phyloP scores from a whole-genome alignment of 1,140 invertebrate species.

The Ceratoteleas bidentatus region DNA sequence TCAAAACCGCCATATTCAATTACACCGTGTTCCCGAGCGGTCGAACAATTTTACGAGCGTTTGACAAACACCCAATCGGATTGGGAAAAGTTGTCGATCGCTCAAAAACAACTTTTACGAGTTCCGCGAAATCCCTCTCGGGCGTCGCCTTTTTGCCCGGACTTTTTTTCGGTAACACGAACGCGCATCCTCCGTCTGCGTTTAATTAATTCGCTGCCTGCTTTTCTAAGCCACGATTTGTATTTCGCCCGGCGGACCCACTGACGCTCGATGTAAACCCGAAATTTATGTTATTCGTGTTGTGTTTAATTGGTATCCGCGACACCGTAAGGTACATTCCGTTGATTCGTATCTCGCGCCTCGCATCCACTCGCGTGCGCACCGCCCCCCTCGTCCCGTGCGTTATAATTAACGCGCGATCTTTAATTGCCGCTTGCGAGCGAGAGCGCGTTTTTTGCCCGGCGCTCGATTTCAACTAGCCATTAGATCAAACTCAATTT shows the following conservation, averaged over 20 bases:
- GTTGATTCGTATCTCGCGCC: slow-evolving; percentile 72
- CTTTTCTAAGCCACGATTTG: slow-evolving; percentile 46
- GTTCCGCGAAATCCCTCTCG: slow-evolving; percentile 25
- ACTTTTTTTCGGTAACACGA: slow-evolving; percentile 5
- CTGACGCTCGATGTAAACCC: slow-evolving; percentile 58
- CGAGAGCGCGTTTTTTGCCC: slow-evolving; percentile 53
- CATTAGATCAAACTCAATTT: slow-evolving; percentile 60
- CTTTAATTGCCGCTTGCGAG: slow-evolving; percentile 66
- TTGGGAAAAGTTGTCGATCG: slow-evolving; percentile 26
- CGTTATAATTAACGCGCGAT: slow-evolving; percentile 67
- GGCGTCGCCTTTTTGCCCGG: neutral
- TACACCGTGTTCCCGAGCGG: slow-evolving; percentile 11
- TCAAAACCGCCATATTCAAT: neutral
- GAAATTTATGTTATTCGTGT: slow-evolving; percentile 71
- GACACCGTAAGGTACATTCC: slow-evolving; percentile 70
- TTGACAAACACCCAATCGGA: slow-evolving; percentile 30
- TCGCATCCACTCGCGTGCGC: slow-evolving; percentile 73
- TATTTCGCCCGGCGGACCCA: slow-evolving; percentile 54
- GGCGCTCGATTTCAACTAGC: slow-evolving; percentile 47
- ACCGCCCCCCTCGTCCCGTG: slow-evolving; percentile 64
- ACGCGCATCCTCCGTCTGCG: neutral
- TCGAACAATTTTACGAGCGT: slow-evolving; percentile 34
- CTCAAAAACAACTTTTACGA: slow-evolving; percentile 45
- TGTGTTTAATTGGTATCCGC: slow-evolving; percentile 72
- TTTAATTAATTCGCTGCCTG: slow-evolving; percentile 45